Base-by-base conservation (phyloP, 1,140 invertebrate species). In the Manduca sexta region DNA sequence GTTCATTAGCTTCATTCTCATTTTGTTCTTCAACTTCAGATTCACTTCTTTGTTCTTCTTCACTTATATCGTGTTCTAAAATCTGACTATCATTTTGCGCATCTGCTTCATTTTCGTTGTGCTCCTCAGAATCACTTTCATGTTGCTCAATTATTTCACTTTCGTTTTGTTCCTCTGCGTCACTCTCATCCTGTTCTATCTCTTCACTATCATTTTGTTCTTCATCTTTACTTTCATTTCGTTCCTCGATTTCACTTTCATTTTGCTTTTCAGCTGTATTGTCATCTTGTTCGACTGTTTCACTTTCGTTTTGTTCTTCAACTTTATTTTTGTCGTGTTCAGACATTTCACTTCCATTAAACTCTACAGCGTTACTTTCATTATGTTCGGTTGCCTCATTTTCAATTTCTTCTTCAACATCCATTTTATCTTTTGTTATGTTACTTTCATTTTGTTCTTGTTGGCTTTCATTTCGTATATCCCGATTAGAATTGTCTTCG, bases 31-130 rank as follows among this genome's bases (percentile, higher is more conserved):
- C 14, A 18, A 46, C 34, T 46, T 51, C 37, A 17, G 4, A 51
- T 42, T 53, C 40, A n/a, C 33, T 39, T 43, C 46, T 13, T 41
- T 45, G 14, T 34, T 56, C 52, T 15, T 17, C 50, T 39, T 50
- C 15, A 17, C 34, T 48, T 14, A 16, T 26, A 5, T 30, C 37
- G 45, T 61, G 18, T 21, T 43, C 21, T 21, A 39, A 11, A 12
- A 29, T 16, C 33, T 33, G 33, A 13, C 12, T 44, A 38, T 49
- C 45, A 18, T 45, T 29, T 16, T 52, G 26, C 6, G 37, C 8
- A 14, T 57, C 37, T 16, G 18, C 15, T 31, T 56, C 29, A 46
- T 43, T 46, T 29, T 51, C 44, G 45, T 53, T 16, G 10, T 15
- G 14, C 38, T 51, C 41, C 2, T 59, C 48, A 29, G 39, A 40